Evolutionary conservation across 2,797 vertebrate genomes (phyloP).

Genomic region (Megaceryle alcyon): DNA sequence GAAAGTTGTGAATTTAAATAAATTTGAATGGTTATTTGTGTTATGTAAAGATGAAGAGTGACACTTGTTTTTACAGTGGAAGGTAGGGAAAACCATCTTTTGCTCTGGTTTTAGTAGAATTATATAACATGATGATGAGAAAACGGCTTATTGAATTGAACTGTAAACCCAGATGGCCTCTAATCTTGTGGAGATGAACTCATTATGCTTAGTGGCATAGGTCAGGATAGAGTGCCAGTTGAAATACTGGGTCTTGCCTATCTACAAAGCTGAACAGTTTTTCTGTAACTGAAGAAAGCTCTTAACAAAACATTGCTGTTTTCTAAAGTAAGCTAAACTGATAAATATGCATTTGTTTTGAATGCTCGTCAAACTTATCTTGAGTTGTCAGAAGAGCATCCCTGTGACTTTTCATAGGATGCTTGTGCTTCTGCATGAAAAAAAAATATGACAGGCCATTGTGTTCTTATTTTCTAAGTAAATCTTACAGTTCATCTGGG

Average conservation of each 20-base stretch:
- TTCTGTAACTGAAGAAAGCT: not conserved
- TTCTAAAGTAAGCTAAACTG: not conserved
- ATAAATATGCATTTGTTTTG: not conserved
- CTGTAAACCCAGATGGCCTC: slow-evolving; percentile 51
- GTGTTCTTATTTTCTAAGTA: not conserved
- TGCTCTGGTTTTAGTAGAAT: not conserved
- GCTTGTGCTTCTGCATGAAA: not conserved
- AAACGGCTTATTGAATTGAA: not conserved
- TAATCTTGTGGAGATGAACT: slow-evolving; percentile 27
- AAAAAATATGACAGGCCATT: not conserved
- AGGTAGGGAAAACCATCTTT: not conserved
- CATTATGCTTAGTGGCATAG: not conserved
- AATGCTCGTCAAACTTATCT: not conserved
- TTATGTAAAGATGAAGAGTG: not conserved
- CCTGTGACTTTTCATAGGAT: not conserved
- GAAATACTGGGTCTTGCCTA: not conserved
- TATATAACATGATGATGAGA: slow-evolving; percentile 11
- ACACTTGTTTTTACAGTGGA: not conserved
- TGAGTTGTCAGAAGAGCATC: not conserved
- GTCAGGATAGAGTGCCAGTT: not conserved
- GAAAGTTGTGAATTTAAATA: not conserved
- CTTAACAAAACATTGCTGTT: not conserved
- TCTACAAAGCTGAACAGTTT: not conserved
- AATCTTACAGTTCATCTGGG: not conserved
- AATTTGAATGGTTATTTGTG: not conserved